Base-by-base conservation (phyloP, 2,113 vertebrate species). In the Phrynosoma blainvillii region DNA sequence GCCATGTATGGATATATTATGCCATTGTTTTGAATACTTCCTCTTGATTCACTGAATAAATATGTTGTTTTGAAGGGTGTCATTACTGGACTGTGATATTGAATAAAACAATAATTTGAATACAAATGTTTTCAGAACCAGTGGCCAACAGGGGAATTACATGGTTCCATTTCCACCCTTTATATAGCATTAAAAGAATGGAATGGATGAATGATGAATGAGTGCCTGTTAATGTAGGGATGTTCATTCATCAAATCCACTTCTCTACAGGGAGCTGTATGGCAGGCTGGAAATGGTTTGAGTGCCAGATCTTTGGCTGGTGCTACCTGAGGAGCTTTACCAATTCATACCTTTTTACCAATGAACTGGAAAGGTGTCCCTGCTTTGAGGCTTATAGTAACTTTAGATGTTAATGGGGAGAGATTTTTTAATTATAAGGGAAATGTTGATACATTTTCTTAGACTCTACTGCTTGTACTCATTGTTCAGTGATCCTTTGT, bases 41-140 rank as follows among this genome's bases (percentile, higher is more conserved):
- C 90, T 89, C 82, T 89, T 82, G 77, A 87, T 84, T 89, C 74
- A 91, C 86, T 89, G 74, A 79, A 91, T 54, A 92, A 90, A 1
- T 16, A 3, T 47, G 78, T 92, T 91, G 54, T 91, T 91, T 90
- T 88, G 91, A 75, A 87, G 92, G 30, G 85, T 81, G 80, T 88
- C 95, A 93, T 84, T 87, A 85, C 32, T 73, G 76, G 76, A 75
- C 86, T 85, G 66, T 0, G 0, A 47, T 89, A 78, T 79, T 90
- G 87, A 93, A 92, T 40, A 89, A 93, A 93, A 84, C 75, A 85
- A 32, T 79, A 27, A 87, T 89, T 94, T 95, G 76, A 59, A 84
- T 79, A 87, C 71, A 94, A 94, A 90, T 92, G 87, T 92, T 92
- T 94, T 92, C 42, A 89, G 92, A 90, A 36, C 52, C 86, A 90